Conservation (phyloP, 2,113 vertebrate genomes). For the Ictidomys tridecemlineatus region DNA sequence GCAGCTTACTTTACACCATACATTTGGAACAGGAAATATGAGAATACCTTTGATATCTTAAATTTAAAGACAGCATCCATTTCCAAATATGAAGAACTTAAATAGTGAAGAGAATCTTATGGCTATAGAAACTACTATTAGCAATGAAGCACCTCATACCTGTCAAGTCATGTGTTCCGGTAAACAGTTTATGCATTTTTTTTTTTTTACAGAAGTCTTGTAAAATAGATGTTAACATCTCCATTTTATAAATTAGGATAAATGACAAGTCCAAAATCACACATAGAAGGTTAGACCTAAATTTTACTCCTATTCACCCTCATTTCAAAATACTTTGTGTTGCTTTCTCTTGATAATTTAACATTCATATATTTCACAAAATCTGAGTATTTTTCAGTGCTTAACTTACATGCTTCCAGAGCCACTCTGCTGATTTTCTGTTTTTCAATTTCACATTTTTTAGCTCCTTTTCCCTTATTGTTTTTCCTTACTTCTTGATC, state of each 20-base stretch:
- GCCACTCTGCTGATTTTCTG: neutral
- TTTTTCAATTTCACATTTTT: neutral
- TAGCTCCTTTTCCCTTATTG: neutral
- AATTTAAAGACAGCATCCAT: neutral
- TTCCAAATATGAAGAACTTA: slow-evolving; percentile 43
- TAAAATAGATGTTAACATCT: neutral
- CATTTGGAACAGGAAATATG: slow-evolving; percentile 32
- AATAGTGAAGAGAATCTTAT: slow-evolving; percentile 18
- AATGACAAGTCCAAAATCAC: neutral
- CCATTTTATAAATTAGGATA: neutral
- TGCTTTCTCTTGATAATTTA: neutral
- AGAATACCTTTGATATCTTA: slow-evolving; percentile 43
- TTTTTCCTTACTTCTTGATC: slow-evolving; percentile 11
- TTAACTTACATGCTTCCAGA: neutral
- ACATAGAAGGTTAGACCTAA: neutral
- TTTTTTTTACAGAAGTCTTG: neutral
- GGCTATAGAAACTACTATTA: slow-evolving; percentile 9
- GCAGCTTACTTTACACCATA: slow-evolving; percentile 30
- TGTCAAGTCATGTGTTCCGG: neutral
- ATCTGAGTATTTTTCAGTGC: neutral
- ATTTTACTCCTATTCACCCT: slow-evolving; percentile 4
- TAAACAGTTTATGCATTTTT: neutral
- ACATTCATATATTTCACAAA: neutral
- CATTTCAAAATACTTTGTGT: slow-evolving; percentile 9
- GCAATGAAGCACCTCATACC: neutral